Percentiles rank a stretch among this genome's conserved stretches.
Evolutionary conservation across 2,797 vertebrate species (phyloP).

Genomic region (Remorina albescens): DNA sequence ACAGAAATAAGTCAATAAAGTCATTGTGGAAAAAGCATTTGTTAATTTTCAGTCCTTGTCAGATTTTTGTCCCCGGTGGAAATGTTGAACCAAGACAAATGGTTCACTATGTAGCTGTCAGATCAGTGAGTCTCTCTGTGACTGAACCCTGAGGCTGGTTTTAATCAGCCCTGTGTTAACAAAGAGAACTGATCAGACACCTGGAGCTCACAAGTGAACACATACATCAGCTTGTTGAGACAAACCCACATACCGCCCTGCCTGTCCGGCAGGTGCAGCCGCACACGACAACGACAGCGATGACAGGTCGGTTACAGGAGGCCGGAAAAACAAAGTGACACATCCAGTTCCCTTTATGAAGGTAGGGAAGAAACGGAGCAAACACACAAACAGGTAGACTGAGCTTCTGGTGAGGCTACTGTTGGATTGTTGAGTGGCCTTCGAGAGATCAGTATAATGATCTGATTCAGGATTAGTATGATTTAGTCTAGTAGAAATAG

Average conservation of each 20-base stretch:
- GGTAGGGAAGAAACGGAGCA: not conserved
- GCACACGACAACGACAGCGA: not conserved
- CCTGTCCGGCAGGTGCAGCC: slow-evolving; percentile 52
- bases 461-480: too few species aligned
- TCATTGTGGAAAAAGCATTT: not conserved
- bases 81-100: not conserved
- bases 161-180: not conserved
- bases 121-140: not conserved
- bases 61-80: not conserved
- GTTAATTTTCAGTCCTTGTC: not conserved
- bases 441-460: too few species aligned
- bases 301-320: not conserved
- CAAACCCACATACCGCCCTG: slow-evolving; percentile 50
- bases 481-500: too few species aligned
- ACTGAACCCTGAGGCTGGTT: not conserved
- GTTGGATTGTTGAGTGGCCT: too few species aligned
- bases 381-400: not conserved
- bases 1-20: too few species aligned
- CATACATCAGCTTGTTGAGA: slow-evolving; percentile 55
- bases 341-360: not conserved
- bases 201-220: slow-evolving; percentile 26
- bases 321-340: not conserved
- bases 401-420: too few species aligned
- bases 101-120: not conserved
- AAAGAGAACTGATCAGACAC: slow-evolving; percentile 12